Conservation (phyloP, 2,797 vertebrate species). For the Sitta carolinensis region DNA sequence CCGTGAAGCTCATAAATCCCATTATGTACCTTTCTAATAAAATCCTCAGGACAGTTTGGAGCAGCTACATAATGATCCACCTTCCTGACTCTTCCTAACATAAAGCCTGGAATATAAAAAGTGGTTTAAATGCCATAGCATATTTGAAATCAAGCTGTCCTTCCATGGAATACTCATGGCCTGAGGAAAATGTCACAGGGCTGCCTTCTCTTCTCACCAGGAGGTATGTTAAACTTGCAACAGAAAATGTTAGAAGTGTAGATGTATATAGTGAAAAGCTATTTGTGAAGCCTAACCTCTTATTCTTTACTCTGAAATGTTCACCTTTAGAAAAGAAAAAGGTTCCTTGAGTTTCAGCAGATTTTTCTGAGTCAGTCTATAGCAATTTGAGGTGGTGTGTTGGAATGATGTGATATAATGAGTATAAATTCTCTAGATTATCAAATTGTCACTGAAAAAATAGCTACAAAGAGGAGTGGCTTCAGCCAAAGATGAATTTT, state of each 20-base stretch:
- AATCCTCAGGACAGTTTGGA: constrained; percentile 67
- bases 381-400: not conserved
- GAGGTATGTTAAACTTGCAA: constrained; percentile 55
- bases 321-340: not conserved
- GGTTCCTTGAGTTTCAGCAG: not conserved
- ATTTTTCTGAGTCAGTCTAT: not conserved
- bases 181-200: constrained; percentile 64
- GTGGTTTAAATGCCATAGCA: constrained; percentile 61
- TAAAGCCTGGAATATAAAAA: constrained; percentile 63
- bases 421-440: not conserved
- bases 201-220: constrained; percentile 57
- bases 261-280: not conserved
- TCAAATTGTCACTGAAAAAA: not conserved
- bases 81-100: constrained; percentile 65
- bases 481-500: not conserved
- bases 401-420: not conserved
- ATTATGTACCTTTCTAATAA: constrained; percentile 69
- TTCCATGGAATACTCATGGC: constrained; percentile 60
- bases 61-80: constrained; percentile 62
- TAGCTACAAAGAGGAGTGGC: not conserved
- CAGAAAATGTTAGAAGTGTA: constrained; percentile 18
- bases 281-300: not conserved
- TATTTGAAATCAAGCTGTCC: constrained; percentile 62
- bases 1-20: constrained; percentile 55
- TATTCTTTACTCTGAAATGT: not conserved